These are phyloP conservation scores for Chlorodrepanis virens DNA, from an alignment of 2,113 vertebrate genomes.

Conservation along the genomic window DNA sequence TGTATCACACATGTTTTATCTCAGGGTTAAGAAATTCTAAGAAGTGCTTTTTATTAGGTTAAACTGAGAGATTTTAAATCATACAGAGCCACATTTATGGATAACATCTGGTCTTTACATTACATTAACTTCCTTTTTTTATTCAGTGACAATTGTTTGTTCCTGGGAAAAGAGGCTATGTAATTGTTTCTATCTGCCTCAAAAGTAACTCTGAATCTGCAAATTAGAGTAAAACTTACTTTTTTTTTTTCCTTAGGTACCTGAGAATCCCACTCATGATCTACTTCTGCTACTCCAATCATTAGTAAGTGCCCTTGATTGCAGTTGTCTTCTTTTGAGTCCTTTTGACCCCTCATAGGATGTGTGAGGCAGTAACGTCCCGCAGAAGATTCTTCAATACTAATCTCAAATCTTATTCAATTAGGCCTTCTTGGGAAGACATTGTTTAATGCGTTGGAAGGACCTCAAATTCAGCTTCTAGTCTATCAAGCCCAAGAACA, in stretches of 20 bases:
- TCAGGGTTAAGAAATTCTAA: conserved; percentile 38
- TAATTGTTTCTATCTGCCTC: neutral
- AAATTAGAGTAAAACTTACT: neutral
- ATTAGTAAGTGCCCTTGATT: neutral
- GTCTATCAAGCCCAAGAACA: neutral
- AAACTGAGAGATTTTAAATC: conserved; percentile 32
- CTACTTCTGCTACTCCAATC: neutral
- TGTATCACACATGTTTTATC: conserved; percentile 34
- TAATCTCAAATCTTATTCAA: conserved; percentile 18
- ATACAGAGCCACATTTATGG: conserved; percentile 18
- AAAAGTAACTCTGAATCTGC: neutral
- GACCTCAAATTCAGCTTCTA: neutral
- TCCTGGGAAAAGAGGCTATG: neutral
- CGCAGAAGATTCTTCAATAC: neutral
- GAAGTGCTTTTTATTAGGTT: conserved; percentile 44
- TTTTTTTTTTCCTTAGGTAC: neutral
- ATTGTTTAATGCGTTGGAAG: conserved; percentile 32
- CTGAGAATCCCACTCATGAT: neutral
- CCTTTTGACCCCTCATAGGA: neutral
- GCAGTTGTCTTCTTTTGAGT: neutral
- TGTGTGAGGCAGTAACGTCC: neutral
- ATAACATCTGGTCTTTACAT: conserved; percentile 33
- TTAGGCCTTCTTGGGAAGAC: neutral
- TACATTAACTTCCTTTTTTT: conserved; percentile 5
- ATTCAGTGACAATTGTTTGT: neutral